These are phyloP conservation scores for Sciurus vulgaris DNA, from an alignment of 2,797 vertebrate species.

Conservation along the genomic window DNA sequence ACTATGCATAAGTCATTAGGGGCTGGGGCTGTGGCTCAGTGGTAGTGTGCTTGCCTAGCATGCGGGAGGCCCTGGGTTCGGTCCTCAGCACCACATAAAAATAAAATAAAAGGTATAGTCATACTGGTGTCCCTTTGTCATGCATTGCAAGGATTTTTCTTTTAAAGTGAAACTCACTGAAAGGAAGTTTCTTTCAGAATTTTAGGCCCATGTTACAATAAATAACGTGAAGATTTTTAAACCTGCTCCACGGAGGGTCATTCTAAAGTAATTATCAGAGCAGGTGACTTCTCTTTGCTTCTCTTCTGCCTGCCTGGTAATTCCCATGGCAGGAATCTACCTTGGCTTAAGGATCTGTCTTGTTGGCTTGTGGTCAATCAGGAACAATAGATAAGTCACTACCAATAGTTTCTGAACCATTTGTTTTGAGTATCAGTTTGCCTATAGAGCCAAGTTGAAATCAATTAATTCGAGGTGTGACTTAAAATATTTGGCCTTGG, in stretches of 20 bases:
- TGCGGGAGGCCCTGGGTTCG: no score
- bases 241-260: background rate
- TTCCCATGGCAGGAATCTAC: background rate
- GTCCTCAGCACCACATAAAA: no score
- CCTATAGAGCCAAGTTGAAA: slow-evolving; percentile 50
- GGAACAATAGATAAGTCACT: slow-evolving; percentile 15
- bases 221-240: slow-evolving; percentile 4
- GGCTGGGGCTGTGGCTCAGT: no score
- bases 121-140: background rate
- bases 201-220: background rate
- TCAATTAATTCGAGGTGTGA: slow-evolving; percentile 63
- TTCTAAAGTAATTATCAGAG: background rate
- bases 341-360: background rate
- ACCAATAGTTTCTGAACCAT: slow-evolving; percentile 50
- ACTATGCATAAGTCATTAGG: no score
- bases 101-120: background rate
- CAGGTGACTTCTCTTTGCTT: background rate
- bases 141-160: background rate
- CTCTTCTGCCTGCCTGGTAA: background rate
- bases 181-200: background rate
- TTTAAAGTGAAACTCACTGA: slow-evolving; percentile 8
- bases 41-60: no score
- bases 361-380: slow-evolving; percentile 29
- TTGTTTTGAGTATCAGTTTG: slow-evolving; percentile 55
- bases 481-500: slow-evolving; percentile 63